phyloP scores from a whole-genome alignment of 2,888 invertebrate genomes.

The Drosophila maculinotata region DNA sequence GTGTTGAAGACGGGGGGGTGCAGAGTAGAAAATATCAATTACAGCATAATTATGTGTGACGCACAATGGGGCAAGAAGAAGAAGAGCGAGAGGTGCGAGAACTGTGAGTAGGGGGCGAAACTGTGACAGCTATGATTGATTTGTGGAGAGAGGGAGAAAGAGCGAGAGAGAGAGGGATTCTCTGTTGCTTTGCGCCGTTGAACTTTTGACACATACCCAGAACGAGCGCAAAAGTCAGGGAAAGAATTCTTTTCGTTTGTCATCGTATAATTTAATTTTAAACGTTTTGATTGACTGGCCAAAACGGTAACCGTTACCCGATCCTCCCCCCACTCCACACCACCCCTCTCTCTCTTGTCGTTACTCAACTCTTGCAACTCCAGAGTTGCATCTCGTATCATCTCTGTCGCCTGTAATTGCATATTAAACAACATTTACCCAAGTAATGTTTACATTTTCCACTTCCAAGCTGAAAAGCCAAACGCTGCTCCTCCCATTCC shows the following conservation, averaged over 20 bases:
- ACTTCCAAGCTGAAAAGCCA: constrained; percentile 58
- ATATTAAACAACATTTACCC: constrained; percentile 77
- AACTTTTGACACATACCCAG: constrained; percentile 56
- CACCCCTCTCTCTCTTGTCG: not conserved
- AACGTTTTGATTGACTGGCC: constrained; percentile 72
- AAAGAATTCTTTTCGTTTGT: constrained; percentile 72
- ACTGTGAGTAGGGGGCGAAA: constrained; percentile 7
- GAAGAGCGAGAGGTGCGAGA: constrained; percentile 1
- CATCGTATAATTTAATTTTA: constrained; percentile 77
- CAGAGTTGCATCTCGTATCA: too few species aligned
- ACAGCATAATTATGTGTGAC: constrained; percentile 81
- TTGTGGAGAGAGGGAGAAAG: constrained; percentile 53
- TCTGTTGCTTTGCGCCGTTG: constrained; percentile 42
- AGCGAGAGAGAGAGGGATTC: constrained; percentile 21
- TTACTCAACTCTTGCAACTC: too few species aligned
- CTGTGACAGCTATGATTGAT: constrained; percentile 76
- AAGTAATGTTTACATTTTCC: constrained; percentile 61
- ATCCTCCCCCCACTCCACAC: constrained; percentile 4
- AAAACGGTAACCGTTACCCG: constrained; percentile 63
- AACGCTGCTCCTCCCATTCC: constrained; percentile 7
- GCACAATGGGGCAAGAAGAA: constrained; percentile 36
- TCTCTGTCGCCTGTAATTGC: constrained; percentile 65
- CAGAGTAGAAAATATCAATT: constrained; percentile 75
- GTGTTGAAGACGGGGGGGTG: not conserved
- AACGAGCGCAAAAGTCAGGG: constrained; percentile 14